Conservation (phyloP, 2,797 vertebrate genomes). For the Myoxocephalus aenaeus region DNA sequence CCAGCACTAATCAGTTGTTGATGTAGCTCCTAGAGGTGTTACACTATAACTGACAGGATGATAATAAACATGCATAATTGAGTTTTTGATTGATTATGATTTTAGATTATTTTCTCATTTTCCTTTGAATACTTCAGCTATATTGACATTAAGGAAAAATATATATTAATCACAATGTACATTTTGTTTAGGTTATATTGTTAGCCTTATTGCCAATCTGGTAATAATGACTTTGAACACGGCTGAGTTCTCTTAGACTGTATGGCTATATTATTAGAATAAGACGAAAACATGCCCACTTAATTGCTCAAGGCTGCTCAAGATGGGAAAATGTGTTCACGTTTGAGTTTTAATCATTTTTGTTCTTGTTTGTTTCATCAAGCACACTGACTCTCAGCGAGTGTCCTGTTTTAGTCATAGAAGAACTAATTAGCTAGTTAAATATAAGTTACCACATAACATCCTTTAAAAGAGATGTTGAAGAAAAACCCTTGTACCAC, state of each 20-base stretch:
- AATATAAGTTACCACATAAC: conserved; percentile 39
- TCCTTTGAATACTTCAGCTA: conserved; percentile 47
- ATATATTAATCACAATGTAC: conserved; percentile 33
- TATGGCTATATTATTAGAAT: conserved; percentile 41
- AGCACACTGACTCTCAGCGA: conserved; percentile 24
- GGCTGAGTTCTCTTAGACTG: conserved; percentile 27
- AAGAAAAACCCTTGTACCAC: conserved; percentile 29
- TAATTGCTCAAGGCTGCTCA: conserved; percentile 49
- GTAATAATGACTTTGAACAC: conserved; percentile 36
- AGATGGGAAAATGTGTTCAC: conserved; percentile 51
- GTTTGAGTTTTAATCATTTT: conserved; percentile 38
- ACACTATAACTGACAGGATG: conserved; percentile 58
- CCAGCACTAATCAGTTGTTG: conserved; percentile 66
- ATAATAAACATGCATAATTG: conserved; percentile 72
- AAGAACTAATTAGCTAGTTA: conserved; percentile 54
- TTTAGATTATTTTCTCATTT: conserved; percentile 68
- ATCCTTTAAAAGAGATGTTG: conserved; percentile 43
- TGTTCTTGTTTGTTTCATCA: conserved; percentile 54
- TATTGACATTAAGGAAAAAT: conserved; percentile 31
- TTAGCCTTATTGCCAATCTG: conserved; percentile 33
- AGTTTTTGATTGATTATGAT: conserved; percentile 64
- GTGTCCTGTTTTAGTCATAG: conserved; percentile 24
- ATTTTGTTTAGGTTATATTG: conserved; percentile 36
- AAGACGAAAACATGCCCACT: conserved; percentile 39
- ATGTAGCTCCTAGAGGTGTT: conserved; percentile 54